Evolutionary conservation across 2,113 vertebrate species (phyloP), one percentile per base, ranked within the genome.

Genomic region (Corvus moneduloides): DNA sequence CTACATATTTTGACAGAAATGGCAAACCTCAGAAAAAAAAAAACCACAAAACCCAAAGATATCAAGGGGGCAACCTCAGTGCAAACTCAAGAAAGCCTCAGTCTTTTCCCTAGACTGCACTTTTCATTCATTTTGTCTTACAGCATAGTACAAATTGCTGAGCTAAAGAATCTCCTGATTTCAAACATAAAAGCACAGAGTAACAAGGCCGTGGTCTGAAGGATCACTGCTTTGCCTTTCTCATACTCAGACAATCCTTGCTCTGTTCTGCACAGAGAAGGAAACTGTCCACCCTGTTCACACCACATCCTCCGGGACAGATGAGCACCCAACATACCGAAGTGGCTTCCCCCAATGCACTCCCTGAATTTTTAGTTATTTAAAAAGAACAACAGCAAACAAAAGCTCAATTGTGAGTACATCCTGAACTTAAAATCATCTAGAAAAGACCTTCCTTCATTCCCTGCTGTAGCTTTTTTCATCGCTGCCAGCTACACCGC

Each of bases 371-470:
- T 94, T 83, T 75, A 88, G 39, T 73, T 89, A 72, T 89, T 95
- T 91, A 9, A 95, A 81, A 93, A 93, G 86, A 96, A 96, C 90
- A 94, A 93, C 88, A 81, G 86, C 76, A 94, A 94, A 95, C 84
- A 97, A 93, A 87, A 94, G 71, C 87, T 90, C 59, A 82, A n/a
- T 88, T 96, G 81, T 94, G 85, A 87, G 54, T 26, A 55, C 84
- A 94, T 94, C 75, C 91, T 94, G 87, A 93, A 83, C 81, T 93
- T 75, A 39, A 51, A 73, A 46, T 43, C 33, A 7, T 61, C 81
- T 82, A 93, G 84, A 85, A 94, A 94, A 94, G 58, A 81, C 69
- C 41, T 79, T 81, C 49, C 90, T 96, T 97, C 84, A 93, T 96
- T 95, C 82, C 74, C 71, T 86, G 92, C 78, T 91, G 75, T 91